Conservation (phyloP, 2,797 vertebrate species). For the Zalophus californianus region DNA sequence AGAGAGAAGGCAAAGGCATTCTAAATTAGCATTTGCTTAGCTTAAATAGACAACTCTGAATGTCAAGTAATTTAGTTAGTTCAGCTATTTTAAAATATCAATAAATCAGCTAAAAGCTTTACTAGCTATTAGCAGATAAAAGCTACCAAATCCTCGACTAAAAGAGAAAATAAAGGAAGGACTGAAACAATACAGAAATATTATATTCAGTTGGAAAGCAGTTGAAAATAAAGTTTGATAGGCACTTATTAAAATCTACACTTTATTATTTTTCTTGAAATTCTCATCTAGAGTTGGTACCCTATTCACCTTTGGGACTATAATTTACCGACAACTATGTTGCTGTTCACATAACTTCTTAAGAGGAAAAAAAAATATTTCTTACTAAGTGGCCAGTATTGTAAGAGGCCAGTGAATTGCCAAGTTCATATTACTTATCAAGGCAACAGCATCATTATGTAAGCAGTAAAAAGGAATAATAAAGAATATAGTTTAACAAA, state of each 20-base stretch:
- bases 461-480: background rate
- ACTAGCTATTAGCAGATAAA: background rate
- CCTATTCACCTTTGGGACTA: background rate
- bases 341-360: background rate
- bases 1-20: background rate
- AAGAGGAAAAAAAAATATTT: background rate
- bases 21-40: background rate
- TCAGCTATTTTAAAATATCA: slow-evolving; percentile 35
- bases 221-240: background rate
- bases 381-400: background rate
- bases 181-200: background rate
- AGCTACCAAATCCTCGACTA: background rate
- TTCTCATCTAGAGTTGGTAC: background rate
- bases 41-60: background rate
- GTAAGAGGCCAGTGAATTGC: background rate
- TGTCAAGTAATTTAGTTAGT: background rate
- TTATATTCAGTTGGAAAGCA: background rate
- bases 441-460: background rate
- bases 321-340: background rate
- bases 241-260: background rate
- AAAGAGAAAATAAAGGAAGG: background rate
- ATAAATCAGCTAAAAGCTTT: background rate
- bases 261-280: background rate
- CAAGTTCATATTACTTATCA: background rate
- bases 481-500: background rate